Evolutionary conservation across 2,797 vertebrate genomes (phyloP).

Genomic region (Halcyon chelicuti): DNA sequence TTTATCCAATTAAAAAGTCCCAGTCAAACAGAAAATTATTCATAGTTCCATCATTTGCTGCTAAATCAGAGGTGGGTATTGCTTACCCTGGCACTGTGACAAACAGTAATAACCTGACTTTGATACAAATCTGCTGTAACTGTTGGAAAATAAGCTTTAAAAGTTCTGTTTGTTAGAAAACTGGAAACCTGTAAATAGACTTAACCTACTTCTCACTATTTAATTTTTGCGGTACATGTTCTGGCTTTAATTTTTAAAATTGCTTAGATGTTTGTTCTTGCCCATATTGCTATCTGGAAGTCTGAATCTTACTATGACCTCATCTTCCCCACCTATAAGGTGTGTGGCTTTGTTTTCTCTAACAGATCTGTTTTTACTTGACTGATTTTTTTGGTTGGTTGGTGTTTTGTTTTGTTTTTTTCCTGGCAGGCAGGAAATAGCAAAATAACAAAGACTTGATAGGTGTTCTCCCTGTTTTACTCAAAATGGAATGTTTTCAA

Average conservation of each 20-base stretch:
- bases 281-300: neutral
- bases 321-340: neutral
- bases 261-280: neutral
- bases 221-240: neutral
- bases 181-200: slow-evolving; percentile 35
- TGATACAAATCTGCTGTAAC: slow-evolving; percentile 31
- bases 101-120: slow-evolving; percentile 58
- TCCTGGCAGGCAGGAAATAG: neutral
- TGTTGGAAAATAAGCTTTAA: slow-evolving; percentile 60
- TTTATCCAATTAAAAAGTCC: slow-evolving; percentile 57
- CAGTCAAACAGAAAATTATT: slow-evolving; percentile 58
- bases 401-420: neutral
- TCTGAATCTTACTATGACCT: neutral
- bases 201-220: neutral
- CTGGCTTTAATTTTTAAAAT: neutral
- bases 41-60: slow-evolving; percentile 50
- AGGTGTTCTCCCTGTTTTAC: neutral
- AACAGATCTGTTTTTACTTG: neutral
- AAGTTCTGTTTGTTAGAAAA: slow-evolving; percentile 60
- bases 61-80: slow-evolving; percentile 53
- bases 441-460: neutral
- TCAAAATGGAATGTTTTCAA: neutral
- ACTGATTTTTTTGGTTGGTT: neutral
- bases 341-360: neutral
- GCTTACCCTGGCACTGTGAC: slow-evolving; percentile 67